Percentiles rank a stretch among this genome's conserved stretches.
Conservation (phyloP, 2,888 invertebrate species). For the Netelia virgata region DNA sequence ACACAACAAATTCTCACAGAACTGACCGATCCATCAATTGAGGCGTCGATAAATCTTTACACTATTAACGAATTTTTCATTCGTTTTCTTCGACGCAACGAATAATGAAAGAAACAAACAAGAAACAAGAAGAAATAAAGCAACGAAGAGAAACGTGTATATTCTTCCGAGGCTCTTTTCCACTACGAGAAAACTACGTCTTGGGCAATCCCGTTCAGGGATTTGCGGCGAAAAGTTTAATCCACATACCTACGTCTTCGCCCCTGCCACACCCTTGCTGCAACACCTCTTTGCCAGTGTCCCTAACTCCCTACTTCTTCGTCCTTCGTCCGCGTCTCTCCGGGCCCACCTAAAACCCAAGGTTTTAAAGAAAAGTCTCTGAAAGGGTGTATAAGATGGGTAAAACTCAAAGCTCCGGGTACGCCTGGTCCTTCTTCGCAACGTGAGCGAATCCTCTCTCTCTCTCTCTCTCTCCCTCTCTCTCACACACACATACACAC, state of each 20-base stretch:
- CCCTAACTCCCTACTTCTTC: constrained; percentile 1
- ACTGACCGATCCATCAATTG: constrained; percentile 17
- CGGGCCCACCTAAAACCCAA: constrained; percentile 26
- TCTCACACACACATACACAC: too few relatives aligned
- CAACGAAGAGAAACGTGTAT: not conserved
- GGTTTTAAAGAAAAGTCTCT: constrained; percentile 56
- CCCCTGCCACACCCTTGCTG: not conserved
- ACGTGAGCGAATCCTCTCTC: not conserved
- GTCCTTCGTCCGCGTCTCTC: constrained; percentile 29
- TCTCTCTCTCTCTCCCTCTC: too few relatives aligned
- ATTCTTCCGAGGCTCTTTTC: constrained; percentile 6
- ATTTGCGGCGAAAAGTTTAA: constrained; percentile 61
- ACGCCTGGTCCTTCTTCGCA: not conserved
- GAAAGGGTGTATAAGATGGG: constrained; percentile 36
- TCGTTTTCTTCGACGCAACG: not conserved
- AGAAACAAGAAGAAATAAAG: not conserved
- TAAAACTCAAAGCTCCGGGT: constrained; percentile 48
- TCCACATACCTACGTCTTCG: constrained; percentile 24
- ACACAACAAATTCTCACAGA: constrained; percentile 4
- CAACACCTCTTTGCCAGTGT: too few relatives aligned
- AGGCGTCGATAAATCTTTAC: constrained; percentile 30
- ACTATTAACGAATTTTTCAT: constrained; percentile 40
- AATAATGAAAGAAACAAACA: constrained; percentile 7
- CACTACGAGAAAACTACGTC: constrained; percentile 35
- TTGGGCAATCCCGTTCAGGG: constrained; percentile 54